phyloP scores from a whole-genome alignment of 2,113 vertebrate genomes.

The Cheilinus undulatus region DNA sequence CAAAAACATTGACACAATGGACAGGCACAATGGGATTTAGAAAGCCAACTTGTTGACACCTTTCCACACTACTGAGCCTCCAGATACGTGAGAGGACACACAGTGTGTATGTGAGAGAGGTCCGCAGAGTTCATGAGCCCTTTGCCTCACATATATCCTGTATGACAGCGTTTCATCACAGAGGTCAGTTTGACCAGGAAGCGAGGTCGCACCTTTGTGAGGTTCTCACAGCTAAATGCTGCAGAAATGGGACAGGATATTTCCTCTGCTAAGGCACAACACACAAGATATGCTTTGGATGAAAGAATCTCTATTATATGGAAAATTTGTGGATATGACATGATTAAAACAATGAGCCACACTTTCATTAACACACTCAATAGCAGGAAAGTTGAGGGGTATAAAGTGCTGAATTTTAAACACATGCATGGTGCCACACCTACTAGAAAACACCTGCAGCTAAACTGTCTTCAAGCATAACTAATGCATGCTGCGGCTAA shows the following conservation, averaged over 20 bases:
- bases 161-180: conserved; percentile 64
- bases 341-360: conserved; percentile 19
- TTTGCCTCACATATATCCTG: conserved; percentile 65
- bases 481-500: no score
- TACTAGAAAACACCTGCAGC: neutral
- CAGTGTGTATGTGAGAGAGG: conserved; percentile 19
- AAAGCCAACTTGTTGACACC: conserved; percentile 51
- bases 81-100: conserved; percentile 2
- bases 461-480: neutral
- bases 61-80: conserved; percentile 16
- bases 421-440: neutral
- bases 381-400: neutral
- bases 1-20: conserved; percentile 64
- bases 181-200: conserved; percentile 60
- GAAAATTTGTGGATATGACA: conserved; percentile 29
- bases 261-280: conserved; percentile 53
- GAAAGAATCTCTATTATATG: conserved; percentile 12
- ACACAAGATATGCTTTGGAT: conserved; percentile 44
- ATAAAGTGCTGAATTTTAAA: no score
- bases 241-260: conserved; percentile 33
- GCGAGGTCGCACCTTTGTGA: conserved; percentile 46
- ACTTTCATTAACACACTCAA: neutral
- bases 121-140: conserved; percentile 49
- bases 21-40: conserved; percentile 39
- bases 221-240: conserved; percentile 52